Base-by-base conservation (phyloP, 2,888 invertebrate species). In the Tetramorium bicarinatum region DNA sequence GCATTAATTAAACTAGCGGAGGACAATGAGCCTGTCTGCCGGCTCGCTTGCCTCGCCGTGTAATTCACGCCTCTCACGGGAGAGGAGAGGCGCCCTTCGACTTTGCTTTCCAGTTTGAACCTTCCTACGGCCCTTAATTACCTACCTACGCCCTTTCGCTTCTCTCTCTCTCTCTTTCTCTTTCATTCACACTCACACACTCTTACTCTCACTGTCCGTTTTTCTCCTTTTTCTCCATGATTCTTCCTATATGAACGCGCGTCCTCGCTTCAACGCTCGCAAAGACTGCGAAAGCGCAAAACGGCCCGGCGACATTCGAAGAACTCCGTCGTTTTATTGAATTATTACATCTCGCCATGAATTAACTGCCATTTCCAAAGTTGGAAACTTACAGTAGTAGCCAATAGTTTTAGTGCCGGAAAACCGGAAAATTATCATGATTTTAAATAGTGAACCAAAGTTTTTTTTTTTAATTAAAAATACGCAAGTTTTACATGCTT, bases 1-100 rank as follows among this genome's bases (percentile, higher is more conserved):
- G 94, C 94, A 94, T 94, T 94, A 94, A 94, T 94, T 94, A 94
- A 94, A 94, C 93, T 93, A 93, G 94, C 92, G 91, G 92, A 93
- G 94, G 93, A 94, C 94, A 94, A 94, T 94, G 94, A 94, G 94
- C 92, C 93, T 92, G 93, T 93, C 93, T 91, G 91, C 91, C 87
- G 90, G 90, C 90, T 91, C 90, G 91, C 89, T 88, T 87, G 88
- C 87, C 90, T 87, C 91, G 90, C 89, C 89, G 87, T 92, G 92
- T 93, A 92, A 93, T 92, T 92, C 92, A 92, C 93, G 92, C 92
- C 92, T 90, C 91, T 88, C 90, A 86, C 85, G 92, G 89, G 91
- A 90, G 69, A 72, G 79, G 91, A 71, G 88, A 76, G 87, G 87
- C 88, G 85, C 90, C 92, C 85, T 91, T 89, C 87, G 91, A 92